Percentiles rank a stretch among this genome's conserved stretches.
These are phyloP conservation scores for Morphnarchus princeps DNA, from an alignment of 2,113 vertebrate species.

Conservation along the genomic window DNA sequence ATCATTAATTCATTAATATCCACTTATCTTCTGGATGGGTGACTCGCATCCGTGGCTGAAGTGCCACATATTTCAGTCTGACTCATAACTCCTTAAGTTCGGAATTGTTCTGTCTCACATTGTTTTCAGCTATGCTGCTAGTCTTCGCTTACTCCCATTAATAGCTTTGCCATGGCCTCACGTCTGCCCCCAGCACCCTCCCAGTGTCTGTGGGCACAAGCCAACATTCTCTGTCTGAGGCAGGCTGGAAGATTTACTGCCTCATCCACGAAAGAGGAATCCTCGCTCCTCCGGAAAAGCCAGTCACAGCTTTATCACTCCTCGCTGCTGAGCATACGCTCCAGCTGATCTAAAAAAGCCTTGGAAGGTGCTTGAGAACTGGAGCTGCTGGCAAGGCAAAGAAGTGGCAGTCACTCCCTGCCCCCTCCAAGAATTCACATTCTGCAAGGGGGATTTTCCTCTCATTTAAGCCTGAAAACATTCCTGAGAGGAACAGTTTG, in stretches of 20 bases:
- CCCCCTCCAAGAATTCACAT: conserved; percentile 40
- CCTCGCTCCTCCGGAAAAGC: neutral
- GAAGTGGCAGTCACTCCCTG: conserved; percentile 20
- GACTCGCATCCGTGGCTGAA: neutral
- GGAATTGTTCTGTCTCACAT: neutral
- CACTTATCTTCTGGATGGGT: neutral
- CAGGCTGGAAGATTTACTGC: neutral
- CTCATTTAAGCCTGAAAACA: conserved; percentile 63
- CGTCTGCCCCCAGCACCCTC: neutral
- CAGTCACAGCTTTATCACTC: neutral
- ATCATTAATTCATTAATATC: neutral
- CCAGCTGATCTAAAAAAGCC: neutral
- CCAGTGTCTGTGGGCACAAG: neutral
- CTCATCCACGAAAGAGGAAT: neutral
- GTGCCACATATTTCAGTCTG: neutral
- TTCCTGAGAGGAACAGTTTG: conserved; percentile 65
- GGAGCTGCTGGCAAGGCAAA: conserved; percentile 28
- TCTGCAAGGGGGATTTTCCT: conserved; percentile 61
- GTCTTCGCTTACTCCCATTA: neutral
- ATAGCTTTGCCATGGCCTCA: neutral
- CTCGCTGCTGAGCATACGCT: neutral
- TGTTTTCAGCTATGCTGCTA: neutral
- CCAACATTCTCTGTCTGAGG: neutral
- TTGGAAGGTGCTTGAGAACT: neutral
- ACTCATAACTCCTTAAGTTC: neutral